A percentile compares a stretch with the other conserved stretches of the same genome.
Evolutionary conservation across 2,113 vertebrate genomes (phyloP).

Genomic region (Passer domesticus): DNA sequence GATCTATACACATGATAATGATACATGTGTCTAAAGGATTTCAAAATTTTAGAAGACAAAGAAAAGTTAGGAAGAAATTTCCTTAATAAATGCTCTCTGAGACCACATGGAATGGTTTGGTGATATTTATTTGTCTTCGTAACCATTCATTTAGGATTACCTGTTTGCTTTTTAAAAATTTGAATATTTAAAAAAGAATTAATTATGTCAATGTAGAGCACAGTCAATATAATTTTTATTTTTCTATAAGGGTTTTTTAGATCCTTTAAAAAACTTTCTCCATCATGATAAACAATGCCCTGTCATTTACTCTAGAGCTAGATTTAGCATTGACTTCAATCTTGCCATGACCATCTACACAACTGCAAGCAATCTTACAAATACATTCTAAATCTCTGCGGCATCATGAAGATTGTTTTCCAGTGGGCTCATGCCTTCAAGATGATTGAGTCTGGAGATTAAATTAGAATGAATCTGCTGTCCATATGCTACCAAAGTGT

Average conservation of each 20-base stretch:
- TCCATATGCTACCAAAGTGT: too few species aligned
- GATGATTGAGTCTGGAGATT: neutral
- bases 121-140: neutral
- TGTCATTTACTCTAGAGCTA: neutral
- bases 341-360: neutral
- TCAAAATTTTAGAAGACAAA: neutral
- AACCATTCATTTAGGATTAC: neutral
- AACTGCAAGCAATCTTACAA: neutral
- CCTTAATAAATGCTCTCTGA: neutral
- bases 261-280: neutral
- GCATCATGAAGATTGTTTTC: neutral
- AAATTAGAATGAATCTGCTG: neutral
- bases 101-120: fast-evolving
- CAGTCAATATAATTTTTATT: neutral
- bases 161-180: neutral
- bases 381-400: neutral
- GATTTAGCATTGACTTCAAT: neutral
- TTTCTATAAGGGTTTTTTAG: neutral
- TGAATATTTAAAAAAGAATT: neutral
- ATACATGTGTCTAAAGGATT: neutral
- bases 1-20: neutral
- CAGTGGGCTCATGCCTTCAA: neutral
- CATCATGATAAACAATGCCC: neutral
- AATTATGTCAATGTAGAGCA: neutral
- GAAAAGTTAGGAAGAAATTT: neutral